Evolutionary conservation across 1,140 invertebrate genomes (phyloP).

Genomic region (Drosophila tropicalis): DNA sequence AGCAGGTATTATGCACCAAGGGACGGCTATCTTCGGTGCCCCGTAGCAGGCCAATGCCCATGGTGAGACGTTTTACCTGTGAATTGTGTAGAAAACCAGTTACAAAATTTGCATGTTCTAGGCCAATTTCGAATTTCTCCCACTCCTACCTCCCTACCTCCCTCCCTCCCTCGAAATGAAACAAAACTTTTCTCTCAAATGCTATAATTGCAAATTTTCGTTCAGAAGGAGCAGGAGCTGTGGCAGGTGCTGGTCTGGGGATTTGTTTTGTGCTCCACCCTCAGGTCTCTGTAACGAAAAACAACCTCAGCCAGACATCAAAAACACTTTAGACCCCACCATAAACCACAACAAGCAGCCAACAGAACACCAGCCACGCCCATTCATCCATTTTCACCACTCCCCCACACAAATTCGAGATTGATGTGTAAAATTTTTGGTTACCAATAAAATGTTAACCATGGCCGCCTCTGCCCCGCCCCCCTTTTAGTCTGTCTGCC

Average conservation of each 20-base stretch:
- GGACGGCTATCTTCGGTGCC: constrained; percentile 86
- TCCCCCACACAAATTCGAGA: constrained; percentile 29
- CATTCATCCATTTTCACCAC: not conserved
- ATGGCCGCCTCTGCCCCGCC: constrained; percentile 24
- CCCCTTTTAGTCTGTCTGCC: constrained; percentile 1
- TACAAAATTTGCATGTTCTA: constrained; percentile 51
- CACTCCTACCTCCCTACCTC: too few species aligned
- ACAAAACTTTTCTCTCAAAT: constrained; percentile 57
- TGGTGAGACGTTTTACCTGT: constrained; percentile 82
- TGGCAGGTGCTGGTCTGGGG: constrained; percentile 21
- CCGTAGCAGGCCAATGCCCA: constrained; percentile 80
- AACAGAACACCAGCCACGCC: not conserved
- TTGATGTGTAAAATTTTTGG: constrained; percentile 78
- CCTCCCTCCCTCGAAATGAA: too few species aligned
- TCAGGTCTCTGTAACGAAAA: not conserved
- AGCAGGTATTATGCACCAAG: constrained; percentile 84
- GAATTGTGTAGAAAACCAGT: constrained; percentile 11
- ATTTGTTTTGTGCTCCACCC: constrained; percentile 6
- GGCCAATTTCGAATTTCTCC: constrained; percentile 50
- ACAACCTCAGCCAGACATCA: constrained; percentile 61
- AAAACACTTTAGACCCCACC: constrained; percentile 68
- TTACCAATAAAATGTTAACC: constrained; percentile 77
- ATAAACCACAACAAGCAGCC: constrained; percentile 36
- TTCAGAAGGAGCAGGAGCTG: constrained; percentile 33
- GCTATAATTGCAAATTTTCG: constrained; percentile 63